Evolutionary conservation across 2,797 vertebrate species (phyloP), one percentile per base, ranked within the genome.

Genomic region (Galagoides demidoff): DNA sequence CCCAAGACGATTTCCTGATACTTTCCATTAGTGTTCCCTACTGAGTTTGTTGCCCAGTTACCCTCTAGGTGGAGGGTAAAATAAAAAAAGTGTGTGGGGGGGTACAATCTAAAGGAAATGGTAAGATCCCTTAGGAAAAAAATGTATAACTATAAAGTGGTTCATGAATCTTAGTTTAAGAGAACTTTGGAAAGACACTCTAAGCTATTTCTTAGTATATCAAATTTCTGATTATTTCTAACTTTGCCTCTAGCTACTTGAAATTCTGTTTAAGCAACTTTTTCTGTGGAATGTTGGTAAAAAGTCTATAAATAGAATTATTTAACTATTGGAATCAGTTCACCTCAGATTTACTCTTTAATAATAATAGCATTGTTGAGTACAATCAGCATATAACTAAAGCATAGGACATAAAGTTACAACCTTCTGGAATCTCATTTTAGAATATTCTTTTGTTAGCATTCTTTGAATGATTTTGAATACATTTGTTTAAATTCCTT

Each of bases 211-310:
- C 81, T 94, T 83, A 76, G 29, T 25, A 20, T 86, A 34, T 95
- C 49, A 92, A n/a, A 93, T 95, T 93, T 95, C 79, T 95, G 12
- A 57, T 79, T 92, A 57, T 92, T 95, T 85, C 64, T 95, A 43
- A 83, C 63, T 77, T 85, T 92, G 73, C 29, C 70, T 86, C 20
- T 70, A 63, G 64, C 84, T 85, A 27, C 79, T 86, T 92, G 70
- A 95, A 90, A 81, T 92, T 95, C 68, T 90, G 66, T 68, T 85
- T 79, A 66, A 94, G 83, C n/a, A 89, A 22, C 76, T 89, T 91
- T 85, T 96, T 73, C 96, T 85, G 25, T 88, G 94, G 90, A 94
- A 92, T 96, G 73, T 95, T 95, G 82, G 81, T 70, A 45, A 63
- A 88, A 85, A 85, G 68, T 94, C 85, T 88, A 83, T 82, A 94